Conservation (phyloP, 2,797 vertebrate species). For the Ceryle rudis region DNA sequence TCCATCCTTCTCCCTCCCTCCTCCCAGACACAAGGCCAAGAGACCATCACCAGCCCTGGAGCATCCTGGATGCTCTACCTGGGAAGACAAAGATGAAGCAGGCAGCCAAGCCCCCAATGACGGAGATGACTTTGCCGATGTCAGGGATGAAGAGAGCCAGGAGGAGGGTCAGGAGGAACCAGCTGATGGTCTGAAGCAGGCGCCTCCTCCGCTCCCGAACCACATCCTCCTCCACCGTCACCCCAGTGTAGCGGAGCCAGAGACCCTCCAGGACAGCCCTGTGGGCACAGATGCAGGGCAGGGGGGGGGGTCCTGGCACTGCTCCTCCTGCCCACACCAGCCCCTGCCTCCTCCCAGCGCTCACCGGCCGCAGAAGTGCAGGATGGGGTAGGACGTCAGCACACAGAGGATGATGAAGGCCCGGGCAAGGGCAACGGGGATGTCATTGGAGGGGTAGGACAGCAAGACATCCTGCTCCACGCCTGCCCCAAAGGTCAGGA, state of each 20-base stretch:
- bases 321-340: neutral
- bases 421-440: conserved; percentile 91
- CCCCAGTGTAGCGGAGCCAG: conserved; percentile 91
- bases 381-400: conserved; percentile 95
- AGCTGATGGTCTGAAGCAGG: conserved; percentile 88
- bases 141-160: conserved; percentile 96
- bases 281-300: neutral
- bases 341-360: neutral
- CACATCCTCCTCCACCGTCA: conserved; percentile 90
- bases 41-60: neutral
- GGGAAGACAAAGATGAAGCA: conserved; percentile 98
- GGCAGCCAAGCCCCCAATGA: conserved; percentile 94
- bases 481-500: conserved; percentile 89
- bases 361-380: conserved; percentile 98
- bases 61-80: conserved; percentile 64
- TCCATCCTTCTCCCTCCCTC: neutral
- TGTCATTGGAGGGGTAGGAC: conserved; percentile 92
- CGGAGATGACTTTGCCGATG: conserved; percentile 94
- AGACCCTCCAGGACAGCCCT: conserved; percentile 95
- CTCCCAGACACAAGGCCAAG: neutral
- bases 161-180: conserved; percentile 92
- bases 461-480: conserved; percentile 94
- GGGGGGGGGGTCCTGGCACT: rapidly evolving
- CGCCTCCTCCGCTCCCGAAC: conserved; percentile 87
- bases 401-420: conserved; percentile 95